A percentile compares a stretch with the other conserved stretches of the same genome.
Conservation (phyloP, 2,113 vertebrate genomes). For the Brachyhypopomus gauderio region DNA sequence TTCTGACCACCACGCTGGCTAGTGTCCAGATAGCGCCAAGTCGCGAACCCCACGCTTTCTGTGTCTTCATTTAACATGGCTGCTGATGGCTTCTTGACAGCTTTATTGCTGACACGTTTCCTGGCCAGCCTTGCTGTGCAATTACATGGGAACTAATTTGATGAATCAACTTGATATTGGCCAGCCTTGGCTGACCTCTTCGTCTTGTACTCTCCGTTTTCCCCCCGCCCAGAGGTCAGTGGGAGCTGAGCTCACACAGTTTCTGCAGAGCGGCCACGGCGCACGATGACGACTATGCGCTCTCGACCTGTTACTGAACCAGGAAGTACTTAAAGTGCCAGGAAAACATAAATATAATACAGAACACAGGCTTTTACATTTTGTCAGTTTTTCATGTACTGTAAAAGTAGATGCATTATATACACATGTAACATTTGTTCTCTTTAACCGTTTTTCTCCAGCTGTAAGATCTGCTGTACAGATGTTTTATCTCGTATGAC, state of each 20-base stretch:
- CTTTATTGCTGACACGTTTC: constrained; percentile 86
- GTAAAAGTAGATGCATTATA: neutral
- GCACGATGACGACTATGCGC: constrained; percentile 70
- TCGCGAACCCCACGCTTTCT: constrained; percentile 78
- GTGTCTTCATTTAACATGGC: constrained; percentile 87
- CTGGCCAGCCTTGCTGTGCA: constrained; percentile 86
- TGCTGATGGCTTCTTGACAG: constrained; percentile 90
- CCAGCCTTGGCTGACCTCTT: constrained; percentile 79
- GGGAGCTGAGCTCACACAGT: constrained; percentile 78
- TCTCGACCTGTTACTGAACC: constrained; percentile 68
- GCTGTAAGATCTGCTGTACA: neutral
- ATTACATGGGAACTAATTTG: constrained; percentile 91
- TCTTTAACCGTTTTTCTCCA: neutral
- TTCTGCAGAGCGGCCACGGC: constrained; percentile 77
- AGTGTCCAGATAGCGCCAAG: constrained; percentile 80
- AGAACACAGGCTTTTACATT: neutral
- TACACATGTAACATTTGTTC: neutral
- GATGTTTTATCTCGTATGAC: neutral
- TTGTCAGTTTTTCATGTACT: neutral
- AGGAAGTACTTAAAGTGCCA: constrained; percentile 61
- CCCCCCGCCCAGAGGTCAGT: constrained; percentile 79
- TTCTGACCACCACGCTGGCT: constrained; percentile 73
- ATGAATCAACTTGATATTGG: constrained; percentile 93
- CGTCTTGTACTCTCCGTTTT: constrained; percentile 80
- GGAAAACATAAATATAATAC: constrained; percentile 14